Evolutionary conservation across 1,140 invertebrate genomes (phyloP), one percentile per base, ranked within the genome.

Genomic region (Lepidurus packardi): DNA sequence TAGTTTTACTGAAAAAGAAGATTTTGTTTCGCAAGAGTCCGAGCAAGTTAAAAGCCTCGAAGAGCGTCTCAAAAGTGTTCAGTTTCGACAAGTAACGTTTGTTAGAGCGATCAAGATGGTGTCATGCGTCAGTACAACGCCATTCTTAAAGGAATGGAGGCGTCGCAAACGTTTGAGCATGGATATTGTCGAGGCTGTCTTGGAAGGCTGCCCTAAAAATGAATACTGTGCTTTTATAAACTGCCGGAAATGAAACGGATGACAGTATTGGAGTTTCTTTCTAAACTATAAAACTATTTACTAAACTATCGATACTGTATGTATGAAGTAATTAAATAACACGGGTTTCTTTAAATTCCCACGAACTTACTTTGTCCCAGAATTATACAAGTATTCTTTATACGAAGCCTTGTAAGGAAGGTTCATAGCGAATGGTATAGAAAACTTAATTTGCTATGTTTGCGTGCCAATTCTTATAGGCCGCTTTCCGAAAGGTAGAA

Each of bases 161-260:
- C 93, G 92, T 85, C 88, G n/a, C 74, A 95, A 94, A 84, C 86
- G 92, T 81, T 88, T 92, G 7, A 91, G 89, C 80, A 88, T 87
- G 79, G 92, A 94, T 78, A 91, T 95, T 74, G 80, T 95, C 11
- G 90, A 94, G 81, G 89, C 90, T 11, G 90, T 95, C 75, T 82
- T 95, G 74, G 94, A 96, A 86, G 90, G 89, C 78, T 95, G 93
- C 87, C 92, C 93, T 16, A 25, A 90, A 93, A 85, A 88, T 86
- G 21, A 96, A 95, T 83, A 91, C 91, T 85, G 87, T 87, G 47
- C 86, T 96, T 5, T 88, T 91, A 76, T 91, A 94, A 81, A 93
- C 95, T 82, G 89, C 94, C 78, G 94, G 93, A 25, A 89, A 96
- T 78, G 93, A 95, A 84, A 90, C 90, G 76, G 88, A 90, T 84